A percentile compares a stretch with the other conserved stretches of the same genome.
phyloP scores from a whole-genome alignment of 37 sponge, comb jelly and placozoan genomes.

The Spongilla lacustris region DNA sequence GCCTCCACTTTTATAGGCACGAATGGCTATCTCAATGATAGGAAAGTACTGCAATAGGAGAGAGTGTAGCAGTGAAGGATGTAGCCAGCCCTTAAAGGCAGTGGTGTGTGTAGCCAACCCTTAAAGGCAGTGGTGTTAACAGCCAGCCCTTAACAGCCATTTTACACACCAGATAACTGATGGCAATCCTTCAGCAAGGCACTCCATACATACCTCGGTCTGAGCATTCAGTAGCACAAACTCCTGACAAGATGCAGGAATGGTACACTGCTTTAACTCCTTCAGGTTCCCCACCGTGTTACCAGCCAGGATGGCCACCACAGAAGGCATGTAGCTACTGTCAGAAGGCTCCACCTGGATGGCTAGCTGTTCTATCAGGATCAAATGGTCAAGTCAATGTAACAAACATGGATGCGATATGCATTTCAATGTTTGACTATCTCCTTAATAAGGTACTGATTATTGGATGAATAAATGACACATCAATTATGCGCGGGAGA shows the following conservation, averaged over 20 bases:
- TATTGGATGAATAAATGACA: too few relatives aligned
- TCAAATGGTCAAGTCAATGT: too few relatives aligned
- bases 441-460: too few relatives aligned
- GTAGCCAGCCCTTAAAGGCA: not conserved
- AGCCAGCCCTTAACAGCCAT: too few relatives aligned
- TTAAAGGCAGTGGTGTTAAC: too few relatives aligned
- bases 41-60: conserved; percentile 48
- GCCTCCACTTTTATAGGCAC: conserved; percentile 79
- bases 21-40: conserved; percentile 66
- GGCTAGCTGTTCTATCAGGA: conserved; percentile 87
- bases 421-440: too few relatives aligned
- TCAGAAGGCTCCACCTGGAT: conserved; percentile 84
- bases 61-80: not conserved
- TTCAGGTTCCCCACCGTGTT: conserved; percentile 60
- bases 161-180: too few relatives aligned
- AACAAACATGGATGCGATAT: too few relatives aligned
- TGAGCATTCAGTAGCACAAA: conserved; percentile 61
- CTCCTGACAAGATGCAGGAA: conserved; percentile 52
- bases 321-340: conserved; percentile 84
- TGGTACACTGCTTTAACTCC: conserved; percentile 66
- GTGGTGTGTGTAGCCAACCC: too few relatives aligned
- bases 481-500: too few relatives aligned
- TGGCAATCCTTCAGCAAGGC: too few relatives aligned
- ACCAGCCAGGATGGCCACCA: conserved; percentile 70
- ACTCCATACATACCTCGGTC: conserved; percentile 77